Percentiles rank a stretch among this genome's conserved stretches.
Conservation (phyloP, 1,140 invertebrate genomes). For the Oscheius sp. region DNA sequence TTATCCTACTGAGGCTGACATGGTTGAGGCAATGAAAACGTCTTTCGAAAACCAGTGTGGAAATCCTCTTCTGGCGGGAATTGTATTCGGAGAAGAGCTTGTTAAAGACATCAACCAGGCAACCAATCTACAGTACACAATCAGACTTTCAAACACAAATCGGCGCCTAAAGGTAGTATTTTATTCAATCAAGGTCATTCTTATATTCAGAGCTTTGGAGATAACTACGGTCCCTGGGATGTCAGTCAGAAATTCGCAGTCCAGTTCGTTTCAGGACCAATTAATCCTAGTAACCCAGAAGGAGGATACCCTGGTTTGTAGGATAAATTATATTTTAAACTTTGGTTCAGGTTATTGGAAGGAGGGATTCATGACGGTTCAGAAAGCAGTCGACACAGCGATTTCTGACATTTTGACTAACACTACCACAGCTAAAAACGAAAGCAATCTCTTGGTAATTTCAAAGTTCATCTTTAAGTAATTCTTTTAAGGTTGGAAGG, state of each 20-base stretch:
- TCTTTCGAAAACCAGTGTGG: constrained; percentile 21
- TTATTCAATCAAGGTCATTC: not conserved
- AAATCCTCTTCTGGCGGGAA: constrained; percentile 32
- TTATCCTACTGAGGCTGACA: constrained; percentile 21
- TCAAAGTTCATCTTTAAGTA: not conserved
- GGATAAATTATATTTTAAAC: not conserved
- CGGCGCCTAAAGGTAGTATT: constrained; percentile 6
- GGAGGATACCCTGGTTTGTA: constrained; percentile 36
- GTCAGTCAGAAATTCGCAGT: constrained; percentile 14
- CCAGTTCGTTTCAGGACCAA: constrained; percentile 45
- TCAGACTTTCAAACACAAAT: constrained; percentile 37
- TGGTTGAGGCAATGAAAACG: constrained; percentile 28
- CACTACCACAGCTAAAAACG: not conserved
- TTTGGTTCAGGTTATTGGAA: constrained; percentile 47
- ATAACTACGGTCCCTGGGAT: constrained; percentile 19
- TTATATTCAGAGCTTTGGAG: constrained; percentile 7
- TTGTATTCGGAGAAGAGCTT: constrained; percentile 32
- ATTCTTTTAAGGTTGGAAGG: constrained; percentile 35
- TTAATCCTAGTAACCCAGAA: constrained; percentile 43
- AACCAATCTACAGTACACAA: constrained; percentile 28
- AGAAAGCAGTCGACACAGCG: constrained; percentile 43
- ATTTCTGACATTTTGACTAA: constrained; percentile 17
- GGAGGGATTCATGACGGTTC: constrained; percentile 52
- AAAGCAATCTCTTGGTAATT: not conserved
- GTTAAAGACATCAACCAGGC: not conserved